phyloP scores from a whole-genome alignment of 2,888 invertebrate species.

The Prosopocoilus inquinatus region DNA sequence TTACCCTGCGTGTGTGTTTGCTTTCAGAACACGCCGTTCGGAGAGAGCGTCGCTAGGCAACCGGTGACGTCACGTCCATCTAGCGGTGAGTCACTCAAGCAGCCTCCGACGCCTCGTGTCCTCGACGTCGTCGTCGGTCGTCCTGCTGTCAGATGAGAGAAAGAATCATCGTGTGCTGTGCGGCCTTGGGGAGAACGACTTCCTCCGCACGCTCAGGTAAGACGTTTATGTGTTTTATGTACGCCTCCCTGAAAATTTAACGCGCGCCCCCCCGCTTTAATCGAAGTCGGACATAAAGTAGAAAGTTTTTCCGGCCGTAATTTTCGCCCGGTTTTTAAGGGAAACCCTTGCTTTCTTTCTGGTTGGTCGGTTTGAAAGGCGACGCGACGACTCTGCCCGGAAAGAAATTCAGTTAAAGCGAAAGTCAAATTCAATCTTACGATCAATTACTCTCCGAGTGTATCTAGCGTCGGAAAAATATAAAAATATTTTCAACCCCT shows the following conservation, averaged over 20 bases:
- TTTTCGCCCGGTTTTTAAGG: no score
- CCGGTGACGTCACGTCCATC: slow-evolving; percentile 34
- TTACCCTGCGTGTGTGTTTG: slow-evolving; percentile 21
- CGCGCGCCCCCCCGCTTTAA: no score
- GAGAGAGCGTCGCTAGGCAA: slow-evolving; percentile 31
- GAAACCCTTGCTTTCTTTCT: no score
- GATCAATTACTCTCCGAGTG: no score
- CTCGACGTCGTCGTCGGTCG: slow-evolving; percentile 15
- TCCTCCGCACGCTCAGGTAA: neutral
- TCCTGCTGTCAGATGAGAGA: slow-evolving; percentile 1
- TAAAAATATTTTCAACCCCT: no score
- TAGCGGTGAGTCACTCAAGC: slow-evolving; percentile 30
- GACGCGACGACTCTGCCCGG: no score
- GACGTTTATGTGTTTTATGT: neutral
- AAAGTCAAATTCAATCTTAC: no score
- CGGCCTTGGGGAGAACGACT: slow-evolving; percentile 9
- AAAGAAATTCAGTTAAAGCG: no score
- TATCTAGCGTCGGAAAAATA: no score
- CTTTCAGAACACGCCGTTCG: slow-evolving; percentile 29
- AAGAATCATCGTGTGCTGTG: slow-evolving; percentile 7
- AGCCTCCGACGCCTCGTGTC: slow-evolving; percentile 21
- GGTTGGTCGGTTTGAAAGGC: no score
- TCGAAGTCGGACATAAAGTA: no score
- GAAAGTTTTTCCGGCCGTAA: no score
- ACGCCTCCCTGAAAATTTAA: neutral